Base-by-base conservation (phyloP, 1,140 invertebrate genomes). In the Bombus terrestris region DNA sequence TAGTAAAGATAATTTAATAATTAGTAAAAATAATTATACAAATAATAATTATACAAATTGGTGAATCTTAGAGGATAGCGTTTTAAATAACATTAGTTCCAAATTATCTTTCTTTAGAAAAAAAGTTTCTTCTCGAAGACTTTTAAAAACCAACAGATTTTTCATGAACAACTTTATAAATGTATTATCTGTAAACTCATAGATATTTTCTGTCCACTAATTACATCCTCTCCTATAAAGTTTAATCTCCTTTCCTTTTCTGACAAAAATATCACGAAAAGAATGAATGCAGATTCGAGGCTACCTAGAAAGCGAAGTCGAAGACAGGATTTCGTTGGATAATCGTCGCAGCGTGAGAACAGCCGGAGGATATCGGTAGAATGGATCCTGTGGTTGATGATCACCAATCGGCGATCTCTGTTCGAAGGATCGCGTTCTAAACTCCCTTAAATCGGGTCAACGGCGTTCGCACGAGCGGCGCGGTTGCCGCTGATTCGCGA, bases 361-460 rank as follows among this genome's bases (percentile, higher is more conserved):
- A 22, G 79, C 72, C 62, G 18, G 25, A 66, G 59, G 69, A 59
- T 43, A 69, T 15, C 28, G n/a, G 64, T n/a, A 9, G 74, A 72
- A 22, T 28, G n/a, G 64, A 68, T 73, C 53, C 75, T 15, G 8
- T 18, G 59, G 62, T 47, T 75, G 86, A 64, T 59, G 69, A 75
- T 66, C 32, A 32, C 32, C 68, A 28, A 37, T 66, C 59, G 47
- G 22, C 10, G 79, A 83, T 83, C 76, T n/a, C 53, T 22, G 81
- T 37, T 39, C 35, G 41, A 25, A 62, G 69, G 62, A 80, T 75
- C 83, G 41, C 28, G 10, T n/a, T 62, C 77, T 79, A 39, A 79
- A 85, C 75, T 47, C 75, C 78, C 64, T 81, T 73, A 66, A 90
- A 90, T 64, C 85, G 88, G 85, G 85, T 89, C 88, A 90, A 90